Base-by-base conservation (phyloP, 1,140 invertebrate genomes). In the Monomorium pharaonis region DNA sequence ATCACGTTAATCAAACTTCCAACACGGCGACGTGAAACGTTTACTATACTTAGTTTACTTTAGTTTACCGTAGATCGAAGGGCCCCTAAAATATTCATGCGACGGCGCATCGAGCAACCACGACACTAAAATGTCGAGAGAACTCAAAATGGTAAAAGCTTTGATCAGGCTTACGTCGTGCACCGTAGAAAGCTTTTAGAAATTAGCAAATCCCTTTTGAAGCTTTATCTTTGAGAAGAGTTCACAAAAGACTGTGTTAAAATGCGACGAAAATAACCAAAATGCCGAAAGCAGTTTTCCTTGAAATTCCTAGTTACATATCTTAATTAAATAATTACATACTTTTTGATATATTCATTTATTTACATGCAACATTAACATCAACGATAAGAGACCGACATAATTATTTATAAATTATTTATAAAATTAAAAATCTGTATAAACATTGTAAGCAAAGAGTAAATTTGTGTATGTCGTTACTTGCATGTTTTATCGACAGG, bases 191-290 rank as follows among this genome's bases (percentile, higher is more conserved):
- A 81, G 78, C 78, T 81, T 72, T 81, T 67, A 74, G 67, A 83
- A 83, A 83, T 83, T 83, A 83, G 51, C 51, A 72, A 83, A 74
- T 83, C 67, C 78, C 65, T 72, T 58, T 83, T 72, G 67, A 56
- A 74, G 67, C 67, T 74, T 83, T 74, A 83, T 83, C 78, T 83
- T 74, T 83, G 51, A 74, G 67, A 60, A 83, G 51, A 60, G 37
- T 42, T 74, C 14, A 60, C 51, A 83, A 83, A 83, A 83, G 78
- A 74, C 74, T 21, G 37, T 21, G 37, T 42, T 83, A 74, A 72
- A 67, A 27, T 16, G 44, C 14, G 21, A 56, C 33, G 42, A 74
- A 74, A 72, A 70, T 81, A 44, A 56, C 24, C 21, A 60, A 83
- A 83, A 74, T 47, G n/a, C 27, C 37, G 24, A 83, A 47, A 74